These are phyloP conservation scores for Bradypodion pumilum DNA, from an alignment of 2,797 vertebrate species.

Conservation along the genomic window DNA sequence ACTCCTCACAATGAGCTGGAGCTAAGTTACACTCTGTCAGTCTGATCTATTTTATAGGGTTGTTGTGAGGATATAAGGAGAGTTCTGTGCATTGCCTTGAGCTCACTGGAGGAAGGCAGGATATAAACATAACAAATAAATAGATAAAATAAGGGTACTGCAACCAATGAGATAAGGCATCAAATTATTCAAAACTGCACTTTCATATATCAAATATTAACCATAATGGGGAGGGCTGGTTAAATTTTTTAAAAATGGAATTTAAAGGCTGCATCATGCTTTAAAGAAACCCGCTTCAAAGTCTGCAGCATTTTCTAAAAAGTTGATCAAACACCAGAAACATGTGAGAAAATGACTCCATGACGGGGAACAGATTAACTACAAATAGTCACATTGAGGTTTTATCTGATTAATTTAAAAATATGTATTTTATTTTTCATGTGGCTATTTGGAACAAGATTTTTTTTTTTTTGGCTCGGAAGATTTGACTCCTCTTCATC, in stretches of 20 bases:
- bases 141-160: no score
- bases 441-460: not conserved
- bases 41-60: no score
- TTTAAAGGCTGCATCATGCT: not conserved
- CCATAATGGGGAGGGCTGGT: not conserved
- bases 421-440: constrained; percentile 1
- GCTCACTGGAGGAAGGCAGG: no score
- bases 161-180: not conserved
- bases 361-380: not conserved
- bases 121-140: no score
- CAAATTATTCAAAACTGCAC: not conserved
- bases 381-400: not conserved
- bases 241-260: not conserved
- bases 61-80: no score
- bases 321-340: not conserved
- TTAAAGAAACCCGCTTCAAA: not conserved
- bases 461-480: not conserved
- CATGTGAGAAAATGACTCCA: not conserved
- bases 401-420: not conserved
- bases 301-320: not conserved
- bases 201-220: constrained; percentile 5
- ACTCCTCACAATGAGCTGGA: no score
- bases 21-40: no score
- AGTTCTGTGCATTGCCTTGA: no score
- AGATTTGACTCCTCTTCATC: not conserved